Base-by-base conservation (phyloP, 2,888 invertebrate species). In the Elysia crispata region DNA sequence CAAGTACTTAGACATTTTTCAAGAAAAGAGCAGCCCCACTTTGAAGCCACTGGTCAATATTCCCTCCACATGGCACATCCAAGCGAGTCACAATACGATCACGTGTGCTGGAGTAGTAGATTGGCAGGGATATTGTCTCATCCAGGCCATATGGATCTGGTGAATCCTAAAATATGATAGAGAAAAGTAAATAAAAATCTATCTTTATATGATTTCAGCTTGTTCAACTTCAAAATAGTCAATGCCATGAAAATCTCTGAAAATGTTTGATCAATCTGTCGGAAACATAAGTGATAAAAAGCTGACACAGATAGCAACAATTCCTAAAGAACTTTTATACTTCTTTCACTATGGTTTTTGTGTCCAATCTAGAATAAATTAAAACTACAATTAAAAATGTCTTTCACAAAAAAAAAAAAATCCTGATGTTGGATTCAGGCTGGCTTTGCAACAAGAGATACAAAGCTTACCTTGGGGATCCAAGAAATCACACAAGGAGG, bases 21-120 rank as follows among this genome's bases (percentile, higher is more conserved):
- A 95, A 92, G 92, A 94, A 95, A 80, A 95, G 92, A 5, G 95
- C 95, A 6, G 94, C 93, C 70, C 95, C 95, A 77, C 94, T 93
- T 88, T 94, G 94, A 69, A 94, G 92, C 95, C 95, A 95, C 85
- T 93, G 93, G 77, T 93, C 92, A 74, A 89, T 86, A 74, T 91
- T 92, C 1, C 91, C 89, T 30, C 91, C 91, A 86, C 94, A 93
- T 0, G 94, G 94, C 30, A 94, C 90, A 73, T 93, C 92, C 69
- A 94, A 89, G 74, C 92, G 91, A 1, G 92, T 92, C 28, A 94
- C 92, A 20, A 94, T 91, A 81, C 92, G 90, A 77, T 94, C 93
- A 60, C 94, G 87, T n/a, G 92, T 92, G 41, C 92, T 91, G 82
- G 93, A 93, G 85, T 92, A 92, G 89, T 94, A 94, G 74, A 94